Percentiles rank a stretch among this genome's conserved stretches.
These are phyloP conservation scores for Acanthisitta chloris DNA, from an alignment of 2,113 vertebrate species.

Conservation along the genomic window DNA sequence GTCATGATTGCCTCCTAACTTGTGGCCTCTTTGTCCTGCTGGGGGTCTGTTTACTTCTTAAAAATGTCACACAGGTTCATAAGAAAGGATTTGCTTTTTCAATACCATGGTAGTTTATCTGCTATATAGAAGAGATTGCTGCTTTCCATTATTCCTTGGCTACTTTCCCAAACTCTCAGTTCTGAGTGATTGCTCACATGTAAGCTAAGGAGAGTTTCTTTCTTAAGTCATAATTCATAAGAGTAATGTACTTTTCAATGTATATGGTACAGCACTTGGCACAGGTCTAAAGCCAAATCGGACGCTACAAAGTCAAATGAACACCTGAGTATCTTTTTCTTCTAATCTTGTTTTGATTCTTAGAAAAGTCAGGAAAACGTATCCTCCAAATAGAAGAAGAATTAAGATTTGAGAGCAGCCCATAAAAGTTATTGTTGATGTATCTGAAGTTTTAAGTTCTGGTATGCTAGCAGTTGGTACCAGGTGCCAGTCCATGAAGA, in stretches of 20 bases:
- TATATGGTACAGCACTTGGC: background rate
- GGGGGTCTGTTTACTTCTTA: background rate
- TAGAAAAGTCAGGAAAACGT: background rate
- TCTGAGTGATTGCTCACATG: background rate
- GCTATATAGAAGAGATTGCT: background rate
- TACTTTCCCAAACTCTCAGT: background rate
- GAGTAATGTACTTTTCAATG: background rate
- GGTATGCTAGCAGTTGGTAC: background rate
- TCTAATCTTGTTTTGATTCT: background rate
- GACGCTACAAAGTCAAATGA: background rate
- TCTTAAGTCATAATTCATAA: background rate
- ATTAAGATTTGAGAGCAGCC: background rate
- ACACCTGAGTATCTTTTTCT: background rate
- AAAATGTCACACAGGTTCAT: background rate
- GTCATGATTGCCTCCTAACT: background rate
- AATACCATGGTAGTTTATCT: background rate
- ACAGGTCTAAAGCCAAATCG: background rate
- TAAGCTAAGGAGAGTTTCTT: background rate
- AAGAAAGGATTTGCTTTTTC: background rate
- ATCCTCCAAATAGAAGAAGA: background rate
- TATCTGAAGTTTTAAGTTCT: background rate
- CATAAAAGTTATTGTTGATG: background rate
- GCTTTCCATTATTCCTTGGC: background rate
- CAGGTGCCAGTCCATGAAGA: background rate
- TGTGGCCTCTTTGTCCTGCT: background rate